Conservation (phyloP, 2,888 invertebrate genomes). For the Campopleginae sp. region DNA sequence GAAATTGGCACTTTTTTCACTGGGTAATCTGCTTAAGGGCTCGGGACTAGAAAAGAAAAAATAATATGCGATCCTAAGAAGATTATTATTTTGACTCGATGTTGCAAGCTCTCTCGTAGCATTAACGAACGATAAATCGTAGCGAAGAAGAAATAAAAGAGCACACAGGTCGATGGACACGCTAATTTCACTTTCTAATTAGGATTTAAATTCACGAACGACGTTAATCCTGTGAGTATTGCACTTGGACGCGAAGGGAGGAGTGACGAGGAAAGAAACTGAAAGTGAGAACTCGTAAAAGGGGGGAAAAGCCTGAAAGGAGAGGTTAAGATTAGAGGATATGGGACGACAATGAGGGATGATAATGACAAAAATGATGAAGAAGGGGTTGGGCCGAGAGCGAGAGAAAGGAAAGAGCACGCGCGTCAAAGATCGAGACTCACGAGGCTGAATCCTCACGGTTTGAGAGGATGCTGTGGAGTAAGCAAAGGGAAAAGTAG, state of each 20-base stretch:
- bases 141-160: not conserved
- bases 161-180: not conserved
- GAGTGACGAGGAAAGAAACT: not conserved
- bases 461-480: constrained; percentile 12
- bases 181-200: constrained; percentile 8
- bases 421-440: constrained; percentile 62
- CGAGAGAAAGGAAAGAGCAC: constrained; percentile 61
- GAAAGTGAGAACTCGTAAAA: not conserved
- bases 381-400: constrained; percentile 68
- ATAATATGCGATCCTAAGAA: not conserved
- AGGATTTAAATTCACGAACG: constrained; percentile 8
- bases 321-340: not conserved
- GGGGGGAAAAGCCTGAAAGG: constrained; percentile 1
- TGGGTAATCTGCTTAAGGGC: not conserved
- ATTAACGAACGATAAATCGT: not conserved
- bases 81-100: not conserved
- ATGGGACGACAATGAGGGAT: constrained; percentile 55
- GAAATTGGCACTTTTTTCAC: constrained; percentile 24
- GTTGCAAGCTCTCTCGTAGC: not conserved
- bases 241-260: not conserved
- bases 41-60: not conserved
- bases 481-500: not conserved
- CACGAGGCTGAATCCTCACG: constrained; percentile 45
- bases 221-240: constrained; percentile 3
- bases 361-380: constrained; percentile 64